Evolutionary conservation across 2,888 invertebrate species (phyloP).

Genomic region (Anorthoa munda): DNA sequence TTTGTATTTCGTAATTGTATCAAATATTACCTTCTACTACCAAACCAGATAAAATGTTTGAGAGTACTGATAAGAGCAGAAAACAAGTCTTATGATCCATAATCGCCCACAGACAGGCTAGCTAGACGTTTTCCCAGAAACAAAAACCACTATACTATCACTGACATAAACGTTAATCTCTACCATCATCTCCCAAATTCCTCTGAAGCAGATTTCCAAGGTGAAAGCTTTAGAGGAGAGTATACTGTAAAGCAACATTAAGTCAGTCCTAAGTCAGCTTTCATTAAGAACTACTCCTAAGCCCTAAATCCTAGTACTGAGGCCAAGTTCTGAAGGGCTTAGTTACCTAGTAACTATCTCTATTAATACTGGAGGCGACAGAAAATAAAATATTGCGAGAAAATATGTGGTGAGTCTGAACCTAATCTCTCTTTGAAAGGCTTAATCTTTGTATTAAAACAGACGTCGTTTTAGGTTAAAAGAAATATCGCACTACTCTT

Average conservation of each 20-base stretch:
- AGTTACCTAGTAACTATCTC: constrained; percentile 21
- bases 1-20: too few species aligned
- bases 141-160: background rate
- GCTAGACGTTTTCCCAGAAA: background rate
- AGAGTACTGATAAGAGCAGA: too few species aligned
- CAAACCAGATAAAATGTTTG: too few species aligned
- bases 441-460: background rate
- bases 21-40: too few species aligned
- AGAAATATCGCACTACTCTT: too few species aligned
- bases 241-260: constrained; percentile 38
- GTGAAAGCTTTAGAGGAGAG: constrained; percentile 26
- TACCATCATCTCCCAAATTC: constrained; percentile 18
- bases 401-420: background rate
- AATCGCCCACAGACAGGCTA: too few species aligned
- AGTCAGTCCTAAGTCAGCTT: constrained; percentile 45
- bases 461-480: background rate
- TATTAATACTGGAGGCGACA: constrained; percentile 15
- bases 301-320: constrained; percentile 40
- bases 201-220: constrained; percentile 25
- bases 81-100: background rate
- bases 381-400: constrained; percentile 38
- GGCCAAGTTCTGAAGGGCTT: constrained; percentile 42
- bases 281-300: constrained; percentile 47
- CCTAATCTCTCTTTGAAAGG: background rate
- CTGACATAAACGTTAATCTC: constrained; percentile 1